Percentiles rank a stretch among this genome's conserved stretches.
phyloP scores from a whole-genome alignment of 2,797 vertebrate genomes.

The Odontamblyopus lacepedii region DNA sequence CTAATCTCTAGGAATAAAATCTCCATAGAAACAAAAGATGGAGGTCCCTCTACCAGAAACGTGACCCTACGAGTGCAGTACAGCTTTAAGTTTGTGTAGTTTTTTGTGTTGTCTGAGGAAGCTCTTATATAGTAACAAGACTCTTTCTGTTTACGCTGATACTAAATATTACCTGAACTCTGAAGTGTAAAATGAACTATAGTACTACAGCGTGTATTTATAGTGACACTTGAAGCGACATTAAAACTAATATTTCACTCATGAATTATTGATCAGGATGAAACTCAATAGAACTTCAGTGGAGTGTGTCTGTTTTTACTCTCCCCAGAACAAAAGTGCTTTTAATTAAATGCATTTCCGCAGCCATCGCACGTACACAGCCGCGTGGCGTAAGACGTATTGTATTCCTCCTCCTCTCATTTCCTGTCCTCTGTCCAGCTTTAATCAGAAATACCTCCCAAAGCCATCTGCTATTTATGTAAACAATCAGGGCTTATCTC shows the following conservation, averaged over 20 bases:
- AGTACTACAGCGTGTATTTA: background rate
- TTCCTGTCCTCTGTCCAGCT: background rate
- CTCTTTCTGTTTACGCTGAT: background rate
- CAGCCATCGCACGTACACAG: background rate
- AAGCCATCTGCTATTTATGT: constrained; percentile 6
- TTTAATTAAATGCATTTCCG: background rate
- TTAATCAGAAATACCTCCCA: background rate
- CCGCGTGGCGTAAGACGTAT: background rate
- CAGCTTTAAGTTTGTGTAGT: too few species aligned
- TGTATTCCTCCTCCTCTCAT: background rate
- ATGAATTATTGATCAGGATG: constrained; percentile 7
- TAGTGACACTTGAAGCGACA: constrained; percentile 2
- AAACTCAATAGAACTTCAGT: background rate
- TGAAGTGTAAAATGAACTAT: background rate
- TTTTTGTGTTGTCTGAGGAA: background rate
- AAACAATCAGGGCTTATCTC: constrained; percentile 4
- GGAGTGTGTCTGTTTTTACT: background rate
- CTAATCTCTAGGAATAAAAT: too few species aligned
- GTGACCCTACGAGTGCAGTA: too few species aligned
- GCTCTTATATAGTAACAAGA: background rate
- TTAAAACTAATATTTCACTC: background rate
- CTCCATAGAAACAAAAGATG: too few species aligned
- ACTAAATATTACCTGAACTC: too few species aligned
- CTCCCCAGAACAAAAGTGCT: background rate
- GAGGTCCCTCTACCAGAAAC: too few species aligned